Evolutionary conservation across 2,888 invertebrate genomes (phyloP), one percentile per base, ranked within the genome.

Genomic region (Abrostola triplasia): DNA sequence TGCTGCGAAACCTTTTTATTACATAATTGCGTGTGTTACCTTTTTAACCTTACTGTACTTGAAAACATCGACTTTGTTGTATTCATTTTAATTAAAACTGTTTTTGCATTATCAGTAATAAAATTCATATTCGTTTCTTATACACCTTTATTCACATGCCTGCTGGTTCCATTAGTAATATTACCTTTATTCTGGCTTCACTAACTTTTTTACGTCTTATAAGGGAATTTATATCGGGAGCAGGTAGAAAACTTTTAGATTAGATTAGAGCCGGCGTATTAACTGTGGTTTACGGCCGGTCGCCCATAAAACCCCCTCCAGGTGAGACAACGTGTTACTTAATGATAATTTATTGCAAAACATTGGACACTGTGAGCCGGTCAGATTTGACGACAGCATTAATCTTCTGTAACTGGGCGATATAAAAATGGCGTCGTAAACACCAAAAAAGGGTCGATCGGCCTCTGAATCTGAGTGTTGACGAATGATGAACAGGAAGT

Each of bases 341-440:
- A 92, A 92, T 91, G 88, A 85, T 92, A 92, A 94, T 94, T 92
- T 94, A 94, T 92, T 92, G 92, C 91, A 85, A 86, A 88, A 89
- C 89, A 86, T 81, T 81, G 85, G 84, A 86, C 85, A 85, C 85
- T 65, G 82, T 84, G 83, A 84, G 82, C 82, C 80, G 84, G 67
- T 80, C 81, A 72, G 81, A 86, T 86, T 90, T 89, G 88, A 90
- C 83, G 89, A 91, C 88, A 87, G 72, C 90, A 92, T 93, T 90
- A 92, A 93, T 93, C 91, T 92, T 86, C 79, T 75, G 85, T 91
- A 91, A 93, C 87, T 84, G 89, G 86, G 81, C 77, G 86, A 83
- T 83, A 88, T 89, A 88, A 90, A 90, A 88, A 73, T 73, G 63
- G 49, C 76, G 76, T 83, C 84, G 82, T 84, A 81, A 88, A 86